phyloP scores from a whole-genome alignment of 1,140 invertebrate species.

The Leptopilina clavipes region DNA sequence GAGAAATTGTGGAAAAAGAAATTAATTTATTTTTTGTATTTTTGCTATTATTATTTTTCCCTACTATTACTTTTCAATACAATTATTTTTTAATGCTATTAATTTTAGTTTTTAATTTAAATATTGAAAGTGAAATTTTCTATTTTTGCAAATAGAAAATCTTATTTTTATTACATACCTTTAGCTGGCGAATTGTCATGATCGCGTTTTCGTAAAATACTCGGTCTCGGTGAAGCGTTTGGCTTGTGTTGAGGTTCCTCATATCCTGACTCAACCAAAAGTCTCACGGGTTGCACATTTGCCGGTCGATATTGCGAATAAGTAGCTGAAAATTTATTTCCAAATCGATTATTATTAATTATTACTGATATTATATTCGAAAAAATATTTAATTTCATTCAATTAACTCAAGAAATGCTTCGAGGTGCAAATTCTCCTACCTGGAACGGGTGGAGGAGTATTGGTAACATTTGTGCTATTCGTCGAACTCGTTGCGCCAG shows the following conservation, averaged over 20 bases:
- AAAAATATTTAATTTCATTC: no score
- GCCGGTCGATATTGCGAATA: slow-evolving; percentile 70
- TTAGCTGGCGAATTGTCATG: slow-evolving; percentile 77
- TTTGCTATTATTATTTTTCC: no score
- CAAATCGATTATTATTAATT: slow-evolving; percentile 32
- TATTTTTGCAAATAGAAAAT: not conserved
- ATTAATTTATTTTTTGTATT: no score
- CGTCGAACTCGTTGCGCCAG: slow-evolving; percentile 49
- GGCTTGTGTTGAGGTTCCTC: slow-evolving; percentile 75
- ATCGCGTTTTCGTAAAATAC: slow-evolving; percentile 81
- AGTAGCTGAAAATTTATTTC: slow-evolving; percentile 52
- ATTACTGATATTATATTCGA: not conserved
- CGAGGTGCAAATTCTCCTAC: no score
- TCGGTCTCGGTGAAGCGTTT: slow-evolving; percentile 81
- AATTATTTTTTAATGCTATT: no score
- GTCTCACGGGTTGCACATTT: slow-evolving; percentile 65
- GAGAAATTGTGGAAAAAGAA: slow-evolving; percentile 29
- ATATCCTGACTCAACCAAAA: slow-evolving; percentile 69
- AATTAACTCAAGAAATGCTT: not conserved
- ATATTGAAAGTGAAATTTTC: no score
- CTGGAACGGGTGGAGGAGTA: slow-evolving; percentile 4
- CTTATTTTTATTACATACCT: slow-evolving; percentile 64
- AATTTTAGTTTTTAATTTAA: no score
- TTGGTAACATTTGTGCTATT: slow-evolving; percentile 37
- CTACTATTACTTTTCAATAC: no score